Evolutionary conservation across 2,797 vertebrate genomes (phyloP).

Genomic region (Macrochelys suwanniensis): DNA sequence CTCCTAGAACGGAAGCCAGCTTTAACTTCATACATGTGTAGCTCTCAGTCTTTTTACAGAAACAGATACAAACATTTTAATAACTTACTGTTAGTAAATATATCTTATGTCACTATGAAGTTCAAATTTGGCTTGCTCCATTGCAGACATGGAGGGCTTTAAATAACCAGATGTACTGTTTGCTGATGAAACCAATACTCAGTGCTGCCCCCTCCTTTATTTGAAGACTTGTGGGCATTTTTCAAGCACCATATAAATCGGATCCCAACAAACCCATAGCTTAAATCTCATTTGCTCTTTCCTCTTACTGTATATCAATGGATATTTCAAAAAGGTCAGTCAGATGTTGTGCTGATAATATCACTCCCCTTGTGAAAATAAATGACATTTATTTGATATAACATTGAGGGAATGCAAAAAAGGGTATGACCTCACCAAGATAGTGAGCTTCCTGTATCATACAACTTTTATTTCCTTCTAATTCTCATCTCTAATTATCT

Average conservation of each 20-base stretch:
- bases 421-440: background rate
- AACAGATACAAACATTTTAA: background rate
- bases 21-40: background rate
- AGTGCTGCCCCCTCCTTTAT: background rate
- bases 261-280: background rate
- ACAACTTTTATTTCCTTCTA: background rate
- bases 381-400: background rate
- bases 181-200: background rate
- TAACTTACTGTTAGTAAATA: background rate
- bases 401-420: background rate
- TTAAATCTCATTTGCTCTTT: constrained; percentile 11
- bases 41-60: background rate
- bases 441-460: background rate
- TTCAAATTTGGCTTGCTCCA: background rate
- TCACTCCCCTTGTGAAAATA: background rate
- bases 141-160: background rate
- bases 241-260: background rate
- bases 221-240: background rate
- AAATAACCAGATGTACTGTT: background rate
- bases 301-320: constrained; percentile 17
- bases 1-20: background rate
- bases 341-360: background rate
- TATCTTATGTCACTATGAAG: background rate
- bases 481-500: background rate
- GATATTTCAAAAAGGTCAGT: constrained; percentile 10